A percentile compares a stretch with the other conserved stretches of the same genome.
These are phyloP conservation scores for Plutella xylostella DNA, from an alignment of 2,888 invertebrate genomes.

Conservation along the genomic window DNA sequence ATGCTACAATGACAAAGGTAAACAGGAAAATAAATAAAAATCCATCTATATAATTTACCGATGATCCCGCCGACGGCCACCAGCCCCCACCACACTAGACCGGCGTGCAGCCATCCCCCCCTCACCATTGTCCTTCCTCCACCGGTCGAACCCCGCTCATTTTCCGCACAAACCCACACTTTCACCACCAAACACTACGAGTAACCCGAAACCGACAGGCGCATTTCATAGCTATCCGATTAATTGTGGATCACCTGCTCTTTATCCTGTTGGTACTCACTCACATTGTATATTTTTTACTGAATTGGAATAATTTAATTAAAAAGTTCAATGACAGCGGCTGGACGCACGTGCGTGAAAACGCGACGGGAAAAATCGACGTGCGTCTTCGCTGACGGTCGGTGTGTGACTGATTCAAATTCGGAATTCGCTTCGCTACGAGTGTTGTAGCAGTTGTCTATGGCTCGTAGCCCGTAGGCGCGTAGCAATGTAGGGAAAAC, in stretches of 20 bases:
- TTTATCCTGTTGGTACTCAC: constrained; percentile 34
- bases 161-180: constrained; percentile 29
- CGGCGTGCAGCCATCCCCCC: constrained; percentile 43
- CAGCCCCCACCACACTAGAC: constrained; percentile 44
- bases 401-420: constrained; percentile 38
- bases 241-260: constrained; percentile 28
- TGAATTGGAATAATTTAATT: no score
- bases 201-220: constrained; percentile 29
- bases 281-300: constrained; percentile 29
- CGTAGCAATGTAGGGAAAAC: not conserved
- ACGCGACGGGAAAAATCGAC: constrained; percentile 17
- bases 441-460: not conserved
- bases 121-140: constrained; percentile 58
- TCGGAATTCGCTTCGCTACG: not conserved
- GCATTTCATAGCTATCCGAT: no score
- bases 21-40: not conserved
- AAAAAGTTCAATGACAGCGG: constrained; percentile 40
- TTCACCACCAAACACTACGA: no score
- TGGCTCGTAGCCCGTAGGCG: not conserved
- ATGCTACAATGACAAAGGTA: not conserved
- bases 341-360: constrained; percentile 36
- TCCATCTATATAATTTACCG: constrained; percentile 31
- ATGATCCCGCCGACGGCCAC: constrained; percentile 48
- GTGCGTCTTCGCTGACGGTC: constrained; percentile 23
- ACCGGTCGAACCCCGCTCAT: constrained; percentile 29